Base-by-base conservation (phyloP, 2,888 invertebrate species). In the Drosophila nigritarsus region DNA sequence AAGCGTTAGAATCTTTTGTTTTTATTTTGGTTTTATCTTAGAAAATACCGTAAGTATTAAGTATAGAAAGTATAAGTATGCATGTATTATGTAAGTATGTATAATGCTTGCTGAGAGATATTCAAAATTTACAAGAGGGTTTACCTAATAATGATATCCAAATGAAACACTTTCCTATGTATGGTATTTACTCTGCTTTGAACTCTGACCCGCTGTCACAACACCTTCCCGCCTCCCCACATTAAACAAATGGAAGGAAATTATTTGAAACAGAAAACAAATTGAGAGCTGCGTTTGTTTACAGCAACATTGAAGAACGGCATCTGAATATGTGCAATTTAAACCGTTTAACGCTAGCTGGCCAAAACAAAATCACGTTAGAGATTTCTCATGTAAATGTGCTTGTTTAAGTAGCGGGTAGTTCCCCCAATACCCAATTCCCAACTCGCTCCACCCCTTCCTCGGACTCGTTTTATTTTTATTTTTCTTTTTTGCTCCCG, bases 121-220 rank as follows among this genome's bases (percentile, higher is more conserved):
- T 71, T 75, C 48, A 83, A 83, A 83, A 83, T 88, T 72, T 83
- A 83, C 83, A 83, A 83, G 83, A 88, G 80, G 60, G 32, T 59
- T 82, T 61, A 75, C 66, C 87, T 81, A 78, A 79, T 73, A 78
- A 79, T 76, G 76, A 84, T 72, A 67, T 79, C 40, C 64, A 64
- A 72, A 65, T 55, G 63, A 75, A 69, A 75, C 61, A 70, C 50
- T 51, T 61, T 70, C 56, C 50, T 32, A n/a, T 42, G 11, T 54
- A 30, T 53, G 49, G 30, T 45, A 24, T 45, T 15, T 45, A 56
- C 61, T 70, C 63, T 80, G 70, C 62, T 48, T 56, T 34, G 62
- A 71, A 56, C 62, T 63, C 70, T 55, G 49, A 67, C 55, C 61
- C 49, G 20, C 54, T 34, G 8, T 30, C 36, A 20, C 27, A 27